A percentile compares a stretch with the other conserved stretches of the same genome.
These are phyloP conservation scores for Serranus cabrilla DNA, from an alignment of 2,797 vertebrate genomes.

Conservation along the genomic window DNA sequence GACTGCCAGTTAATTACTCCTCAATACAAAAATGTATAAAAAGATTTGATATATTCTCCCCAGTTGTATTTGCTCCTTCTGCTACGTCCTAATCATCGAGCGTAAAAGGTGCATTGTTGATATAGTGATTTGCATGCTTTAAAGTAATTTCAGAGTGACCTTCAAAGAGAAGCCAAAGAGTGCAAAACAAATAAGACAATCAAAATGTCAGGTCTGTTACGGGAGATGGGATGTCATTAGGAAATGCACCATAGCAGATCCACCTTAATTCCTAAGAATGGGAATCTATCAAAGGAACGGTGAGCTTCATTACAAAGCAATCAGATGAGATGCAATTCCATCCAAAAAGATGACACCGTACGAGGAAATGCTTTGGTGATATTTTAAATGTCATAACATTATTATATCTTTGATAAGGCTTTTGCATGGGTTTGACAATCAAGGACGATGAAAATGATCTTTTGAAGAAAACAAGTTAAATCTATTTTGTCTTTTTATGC, in stretches of 20 bases:
- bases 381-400: slow-evolving; percentile 72
- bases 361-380: slow-evolving; percentile 37
- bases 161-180: slow-evolving; percentile 82
- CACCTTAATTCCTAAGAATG: slow-evolving; percentile 71
- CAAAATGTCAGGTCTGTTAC: slow-evolving; percentile 85
- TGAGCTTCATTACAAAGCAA: slow-evolving; percentile 66
- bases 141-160: slow-evolving; percentile 85
- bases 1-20: neutral
- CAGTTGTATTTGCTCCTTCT: slow-evolving; percentile 14
- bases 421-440: neutral
- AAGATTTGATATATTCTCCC: slow-evolving; percentile 6
- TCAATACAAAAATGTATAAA: neutral
- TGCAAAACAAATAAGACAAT: slow-evolving; percentile 81
- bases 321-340: slow-evolving; percentile 55
- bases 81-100: slow-evolving; percentile 43
- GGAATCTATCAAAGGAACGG: slow-evolving; percentile 58
- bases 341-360: slow-evolving; percentile 39
- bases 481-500: neutral
- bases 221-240: slow-evolving; percentile 69
- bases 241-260: slow-evolving; percentile 69
- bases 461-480: slow-evolving; percentile 5
- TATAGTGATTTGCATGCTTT: slow-evolving; percentile 84
- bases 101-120: slow-evolving; percentile 64
- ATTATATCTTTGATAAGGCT: slow-evolving; percentile 48
- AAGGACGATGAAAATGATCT: slow-evolving; percentile 31